A percentile compares a stretch with the other conserved stretches of the same genome.
phyloP scores from a whole-genome alignment of 2,797 vertebrate genomes.

The Myotis findleyi region DNA sequence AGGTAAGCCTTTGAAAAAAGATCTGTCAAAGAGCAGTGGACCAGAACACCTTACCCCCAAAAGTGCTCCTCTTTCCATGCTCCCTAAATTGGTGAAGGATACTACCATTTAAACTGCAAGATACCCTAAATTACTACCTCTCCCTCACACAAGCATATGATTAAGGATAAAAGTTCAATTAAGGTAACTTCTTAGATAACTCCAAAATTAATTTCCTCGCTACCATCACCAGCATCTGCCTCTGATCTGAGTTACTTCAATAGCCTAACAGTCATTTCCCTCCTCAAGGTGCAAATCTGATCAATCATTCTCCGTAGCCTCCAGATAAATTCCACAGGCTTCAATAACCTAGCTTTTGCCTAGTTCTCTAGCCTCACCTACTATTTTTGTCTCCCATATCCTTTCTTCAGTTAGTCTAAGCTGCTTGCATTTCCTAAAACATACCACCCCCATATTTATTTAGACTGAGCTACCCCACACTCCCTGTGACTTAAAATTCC shows the following conservation, averaged over 20 bases:
- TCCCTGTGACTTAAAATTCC: not conserved
- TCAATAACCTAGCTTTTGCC: not conserved
- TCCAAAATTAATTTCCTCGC: not conserved
- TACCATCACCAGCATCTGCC: not conserved
- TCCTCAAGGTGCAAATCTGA: not conserved
- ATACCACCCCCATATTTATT: not conserved
- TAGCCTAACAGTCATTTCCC: not conserved
- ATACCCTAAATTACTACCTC: not conserved
- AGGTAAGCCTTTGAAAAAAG: not conserved
- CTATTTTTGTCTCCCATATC: not conserved
- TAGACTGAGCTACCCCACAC: not conserved
- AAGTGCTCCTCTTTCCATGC: not conserved
- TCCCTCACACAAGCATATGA: not conserved
- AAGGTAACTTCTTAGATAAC: not conserved
- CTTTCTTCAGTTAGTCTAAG: not conserved
- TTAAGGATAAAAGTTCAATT: not conserved
- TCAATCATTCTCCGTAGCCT: not conserved
- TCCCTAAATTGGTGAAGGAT: not conserved
- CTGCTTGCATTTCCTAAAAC: not conserved
- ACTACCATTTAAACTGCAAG: not conserved
- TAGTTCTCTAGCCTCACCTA: not conserved
- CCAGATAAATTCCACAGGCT: not conserved
- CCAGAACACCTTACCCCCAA: not conserved
- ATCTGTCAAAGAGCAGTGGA: not conserved
- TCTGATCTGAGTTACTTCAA: not conserved